Conservation (phyloP, 1,140 invertebrate species). For the Kradibia gibbosae region DNA sequence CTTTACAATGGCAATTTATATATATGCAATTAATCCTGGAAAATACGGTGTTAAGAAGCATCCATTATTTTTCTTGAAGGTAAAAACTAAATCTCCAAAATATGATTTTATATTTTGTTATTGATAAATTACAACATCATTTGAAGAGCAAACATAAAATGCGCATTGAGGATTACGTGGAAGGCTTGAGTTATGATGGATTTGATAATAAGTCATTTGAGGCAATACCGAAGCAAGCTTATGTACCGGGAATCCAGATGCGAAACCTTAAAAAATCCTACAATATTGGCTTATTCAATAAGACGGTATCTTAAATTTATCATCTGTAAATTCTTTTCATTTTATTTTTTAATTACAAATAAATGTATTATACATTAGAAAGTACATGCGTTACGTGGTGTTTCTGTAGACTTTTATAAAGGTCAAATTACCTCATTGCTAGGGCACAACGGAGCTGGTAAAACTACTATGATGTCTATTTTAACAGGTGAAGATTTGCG, state of each 20-base stretch:
- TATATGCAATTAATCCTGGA: conserved; percentile 74
- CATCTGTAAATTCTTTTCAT: neutral
- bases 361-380: conserved; percentile 42
- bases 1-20: conserved; percentile 72
- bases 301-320: conserved; percentile 55
- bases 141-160: conserved; percentile 60
- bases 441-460: conserved; percentile 88
- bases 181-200: conserved; percentile 55
- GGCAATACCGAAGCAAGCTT: conserved; percentile 50
- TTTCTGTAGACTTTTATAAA: conserved; percentile 77
- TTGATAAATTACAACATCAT: conserved; percentile 14
- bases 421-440: conserved; percentile 81
- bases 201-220: conserved; percentile 63
- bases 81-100: conserved; percentile 49
- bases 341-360: neutral
- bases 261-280: conserved; percentile 67
- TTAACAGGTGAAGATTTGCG: conserved; percentile 71
- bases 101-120: neutral
- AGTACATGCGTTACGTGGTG: conserved; percentile 63
- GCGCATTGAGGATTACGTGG: conserved; percentile 55
- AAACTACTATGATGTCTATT: conserved; percentile 84
- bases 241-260: conserved; percentile 66
- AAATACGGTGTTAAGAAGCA: conserved; percentile 72
- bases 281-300: conserved; percentile 56
- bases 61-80: conserved; percentile 73